Conservation (phyloP, 37 sponge, comb jelly and placozoan species). For the Oscarella lobularis region DNA sequence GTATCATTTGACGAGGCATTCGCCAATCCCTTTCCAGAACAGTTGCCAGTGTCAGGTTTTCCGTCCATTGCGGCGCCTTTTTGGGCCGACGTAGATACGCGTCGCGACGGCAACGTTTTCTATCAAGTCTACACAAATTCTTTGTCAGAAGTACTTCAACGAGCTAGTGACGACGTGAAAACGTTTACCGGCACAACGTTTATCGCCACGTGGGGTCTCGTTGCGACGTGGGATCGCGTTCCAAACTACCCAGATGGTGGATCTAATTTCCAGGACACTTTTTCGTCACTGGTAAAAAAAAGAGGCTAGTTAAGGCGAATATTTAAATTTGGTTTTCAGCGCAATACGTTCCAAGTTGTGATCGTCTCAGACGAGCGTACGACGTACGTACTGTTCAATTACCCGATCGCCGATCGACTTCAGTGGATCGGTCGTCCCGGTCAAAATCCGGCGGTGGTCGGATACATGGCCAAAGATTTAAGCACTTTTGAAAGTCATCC, state of each 20-base stretch:
- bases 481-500: too few species aligned
- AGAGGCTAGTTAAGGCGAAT: too few species aligned
- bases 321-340: neutral
- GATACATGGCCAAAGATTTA: too few species aligned
- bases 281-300: neutral
- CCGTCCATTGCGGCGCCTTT: conserved; percentile 26
- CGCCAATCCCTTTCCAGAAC: conserved; percentile 15
- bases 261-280: neutral
- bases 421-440: conserved; percentile 27
- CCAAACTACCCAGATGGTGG: neutral
- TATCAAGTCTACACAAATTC: conserved; percentile 20
- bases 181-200: neutral
- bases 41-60: conserved; percentile 16
- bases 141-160: neutral
- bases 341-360: conserved; percentile 52
- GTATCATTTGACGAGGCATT: conserved; percentile 24
- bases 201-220: conserved; percentile 5
- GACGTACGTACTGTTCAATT: conserved; percentile 48
- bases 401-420: conserved; percentile 41
- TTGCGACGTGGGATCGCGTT: conserved; percentile 14
- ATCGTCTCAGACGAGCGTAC: conserved; percentile 40
- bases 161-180: neutral
- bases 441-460: too few species aligned
- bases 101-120: conserved; percentile 14
- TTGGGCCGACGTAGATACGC: conserved; percentile 37